phyloP scores from a whole-genome alignment of 1,140 invertebrate species.

The Cherax destructor region DNA sequence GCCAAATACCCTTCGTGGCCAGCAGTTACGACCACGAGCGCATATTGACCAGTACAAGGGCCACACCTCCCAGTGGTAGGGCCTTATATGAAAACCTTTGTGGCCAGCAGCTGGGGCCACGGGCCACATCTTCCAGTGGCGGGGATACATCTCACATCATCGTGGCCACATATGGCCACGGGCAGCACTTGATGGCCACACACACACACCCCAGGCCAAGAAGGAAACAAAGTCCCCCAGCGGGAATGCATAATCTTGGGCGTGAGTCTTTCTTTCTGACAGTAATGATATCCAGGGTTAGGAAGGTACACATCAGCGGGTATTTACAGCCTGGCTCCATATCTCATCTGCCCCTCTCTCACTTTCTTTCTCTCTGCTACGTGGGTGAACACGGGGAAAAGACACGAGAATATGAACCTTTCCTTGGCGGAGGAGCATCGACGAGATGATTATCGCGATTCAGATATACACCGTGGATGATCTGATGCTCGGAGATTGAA shows the following conservation, averaged over 20 bases:
- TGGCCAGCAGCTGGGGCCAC: too few species aligned
- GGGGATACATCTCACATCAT: too few species aligned
- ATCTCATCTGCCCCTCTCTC: neutral
- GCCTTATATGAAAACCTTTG: neutral
- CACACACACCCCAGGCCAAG: neutral
- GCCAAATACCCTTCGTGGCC: neutral
- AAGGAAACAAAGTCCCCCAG: neutral
- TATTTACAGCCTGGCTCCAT: conserved; percentile 10
- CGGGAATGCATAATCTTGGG: conserved; percentile 12
- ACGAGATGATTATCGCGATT: neutral
- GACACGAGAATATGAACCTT: neutral
- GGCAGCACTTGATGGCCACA: too few species aligned
- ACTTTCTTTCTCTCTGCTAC: neutral
- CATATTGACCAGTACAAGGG: neutral
- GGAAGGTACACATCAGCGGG: neutral
- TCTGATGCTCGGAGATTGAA: neutral
- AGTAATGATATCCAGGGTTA: neutral
- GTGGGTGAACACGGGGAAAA: neutral
- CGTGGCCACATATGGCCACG: too few species aligned
- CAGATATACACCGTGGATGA: neutral
- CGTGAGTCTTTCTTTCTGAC: neutral
- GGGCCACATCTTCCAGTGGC: too few species aligned
- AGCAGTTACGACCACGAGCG: too few species aligned
- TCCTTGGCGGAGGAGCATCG: neutral
- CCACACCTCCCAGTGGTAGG: neutral